Evolutionary conservation across 2,113 vertebrate genomes (phyloP), one percentile per base, ranked within the genome.

Genomic region (Camelus dromedarius): DNA sequence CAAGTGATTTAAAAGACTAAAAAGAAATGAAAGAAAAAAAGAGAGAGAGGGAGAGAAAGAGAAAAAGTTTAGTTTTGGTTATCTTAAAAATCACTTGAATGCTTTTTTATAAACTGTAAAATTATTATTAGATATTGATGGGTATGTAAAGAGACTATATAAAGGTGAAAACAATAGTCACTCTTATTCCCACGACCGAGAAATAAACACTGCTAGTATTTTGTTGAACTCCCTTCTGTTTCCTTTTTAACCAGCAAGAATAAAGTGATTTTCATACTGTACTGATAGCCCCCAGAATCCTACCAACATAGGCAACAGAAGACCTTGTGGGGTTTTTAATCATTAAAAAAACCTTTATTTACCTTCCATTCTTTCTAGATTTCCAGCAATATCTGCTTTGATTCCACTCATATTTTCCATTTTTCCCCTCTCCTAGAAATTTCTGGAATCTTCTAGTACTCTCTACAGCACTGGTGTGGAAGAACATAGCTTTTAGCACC

Each of bases 161-260:
- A 62, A 50, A 70, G 24, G 8, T 60, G 46, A 77, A 42, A 38
- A 77, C 35, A 52, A 60, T 11, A 69, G 8, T 54, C 30, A 67
- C 12, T 79, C 28, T 46, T 75, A 35, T 73, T 46, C 35, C 48
- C 24, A 60, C 6, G n/a, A 11, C 50, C 15, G 24, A 85, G 30
- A 89, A 80, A 38, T 67, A 80, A 91, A 60, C 9, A 50, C 19
- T 58, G 60, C 64, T 75, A 26, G 62, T 72, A 56, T 89, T 73
- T 94, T 91, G 28, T 88, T 56, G 28, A n/a, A 50, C 58, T 64
- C 26, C 13, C 24, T 94, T 90, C 46, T 48, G 28, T 26, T 75
- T 73, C 56, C 35, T 64, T 92, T 92, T 92, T 89, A 89, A 92
- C 4, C 12, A 91, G 12, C 64, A 91, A 83, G 56, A 91, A 77